A percentile compares a stretch with the other conserved stretches of the same genome.
phyloP scores from a whole-genome alignment of 2,113 vertebrate genomes.

The Calyptommatus sinebrachiatus region DNA sequence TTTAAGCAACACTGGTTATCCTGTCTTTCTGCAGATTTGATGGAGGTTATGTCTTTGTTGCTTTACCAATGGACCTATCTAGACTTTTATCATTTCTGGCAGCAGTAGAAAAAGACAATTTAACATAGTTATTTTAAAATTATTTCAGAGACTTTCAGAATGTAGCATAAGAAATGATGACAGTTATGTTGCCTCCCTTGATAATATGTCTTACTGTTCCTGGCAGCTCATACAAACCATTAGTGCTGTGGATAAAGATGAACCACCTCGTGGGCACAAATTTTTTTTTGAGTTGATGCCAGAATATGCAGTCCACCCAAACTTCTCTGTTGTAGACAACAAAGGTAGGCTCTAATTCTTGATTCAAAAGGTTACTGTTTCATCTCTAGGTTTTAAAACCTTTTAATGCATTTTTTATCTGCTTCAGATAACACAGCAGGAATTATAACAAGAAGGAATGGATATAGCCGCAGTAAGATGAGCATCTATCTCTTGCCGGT shows the following conservation, averaged over 20 bases:
- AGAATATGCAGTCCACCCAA: slow-evolving; percentile 76
- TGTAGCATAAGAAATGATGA: not conserved
- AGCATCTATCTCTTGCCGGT: slow-evolving; percentile 75
- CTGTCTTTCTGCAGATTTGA: accelerated
- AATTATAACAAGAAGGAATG: slow-evolving; percentile 76
- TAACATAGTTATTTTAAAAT: slow-evolving; percentile 10
- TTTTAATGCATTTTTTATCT: not conserved
- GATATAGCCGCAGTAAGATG: slow-evolving; percentile 74
- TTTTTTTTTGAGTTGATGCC: slow-evolving; percentile 81
- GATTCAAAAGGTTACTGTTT: accelerated
- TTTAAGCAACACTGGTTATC: not conserved
- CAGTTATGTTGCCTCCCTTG: slow-evolving; percentile 25
- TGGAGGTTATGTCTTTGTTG: not conserved
- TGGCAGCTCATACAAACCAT: slow-evolving; percentile 80
- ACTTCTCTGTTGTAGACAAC: slow-evolving; percentile 80
- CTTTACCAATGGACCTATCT: not conserved
- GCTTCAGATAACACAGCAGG: slow-evolving; percentile 77
- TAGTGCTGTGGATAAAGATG: slow-evolving; percentile 79
- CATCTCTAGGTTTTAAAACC: not conserved
- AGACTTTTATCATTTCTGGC: not conserved
- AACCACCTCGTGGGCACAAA: slow-evolving; percentile 74
- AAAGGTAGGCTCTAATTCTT: slow-evolving; percentile 69
- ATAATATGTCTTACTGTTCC: slow-evolving; percentile 18
- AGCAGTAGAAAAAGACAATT: not conserved
- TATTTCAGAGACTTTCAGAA: not conserved